phyloP scores from a whole-genome alignment of 2,113 vertebrate species.

The Psittacula cyanocephala region DNA sequence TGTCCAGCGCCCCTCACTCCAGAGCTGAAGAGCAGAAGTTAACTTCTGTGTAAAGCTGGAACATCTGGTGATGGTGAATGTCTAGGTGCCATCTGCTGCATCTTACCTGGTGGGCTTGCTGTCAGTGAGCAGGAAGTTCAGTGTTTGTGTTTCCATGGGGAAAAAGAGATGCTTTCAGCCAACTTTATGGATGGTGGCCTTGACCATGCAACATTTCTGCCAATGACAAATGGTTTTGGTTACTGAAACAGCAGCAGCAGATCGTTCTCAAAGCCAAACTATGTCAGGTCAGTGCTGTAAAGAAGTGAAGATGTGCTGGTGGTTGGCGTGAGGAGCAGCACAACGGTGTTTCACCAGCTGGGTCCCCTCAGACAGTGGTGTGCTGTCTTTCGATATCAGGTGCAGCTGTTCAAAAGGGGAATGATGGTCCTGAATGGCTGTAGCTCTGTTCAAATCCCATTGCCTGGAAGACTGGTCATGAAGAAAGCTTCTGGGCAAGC shows the following conservation, averaged over 20 bases:
- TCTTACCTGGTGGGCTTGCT: background rate
- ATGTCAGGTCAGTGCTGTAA: rapidly evolving
- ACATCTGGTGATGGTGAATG: background rate
- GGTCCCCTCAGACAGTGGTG: background rate
- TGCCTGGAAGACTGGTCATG: background rate
- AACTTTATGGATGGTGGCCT: background rate
- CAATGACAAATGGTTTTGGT: background rate
- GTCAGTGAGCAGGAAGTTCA: rapidly evolving
- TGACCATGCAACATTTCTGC: rapidly evolving
- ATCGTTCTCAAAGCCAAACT: rapidly evolving
- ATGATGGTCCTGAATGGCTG: background rate
- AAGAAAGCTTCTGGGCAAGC: background rate
- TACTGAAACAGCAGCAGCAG: background rate
- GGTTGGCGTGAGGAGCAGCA: background rate
- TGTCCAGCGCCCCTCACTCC: background rate
- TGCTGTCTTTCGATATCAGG: background rate
- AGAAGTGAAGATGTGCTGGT: background rate
- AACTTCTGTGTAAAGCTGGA: rapidly evolving
- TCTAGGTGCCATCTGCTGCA: background rate
- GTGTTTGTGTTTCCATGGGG: rapidly evolving
- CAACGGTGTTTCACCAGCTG: background rate
- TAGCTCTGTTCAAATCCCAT: rapidly evolving
- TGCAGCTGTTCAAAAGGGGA: background rate
- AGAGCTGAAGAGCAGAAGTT: background rate
- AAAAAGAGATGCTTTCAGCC: background rate